A percentile compares a stretch with the other conserved stretches of the same genome.
Evolutionary conservation across 1,140 invertebrate genomes (phyloP).

Genomic region (Hirudo medicinalis): DNA sequence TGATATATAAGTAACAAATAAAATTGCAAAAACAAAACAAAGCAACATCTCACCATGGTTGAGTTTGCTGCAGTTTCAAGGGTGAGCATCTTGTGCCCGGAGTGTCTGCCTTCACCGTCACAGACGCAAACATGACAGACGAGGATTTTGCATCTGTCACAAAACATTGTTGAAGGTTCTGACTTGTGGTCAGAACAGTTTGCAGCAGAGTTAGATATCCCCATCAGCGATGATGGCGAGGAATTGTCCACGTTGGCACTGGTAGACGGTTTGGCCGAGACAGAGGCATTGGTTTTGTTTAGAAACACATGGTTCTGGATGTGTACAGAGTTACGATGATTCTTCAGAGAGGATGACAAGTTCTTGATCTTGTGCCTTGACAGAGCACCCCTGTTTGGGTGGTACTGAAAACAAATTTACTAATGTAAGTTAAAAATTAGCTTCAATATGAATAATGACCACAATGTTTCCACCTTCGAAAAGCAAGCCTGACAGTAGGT

Average conservation of each 20-base stretch:
- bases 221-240: constrained; percentile 23
- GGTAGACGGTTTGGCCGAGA: background rate
- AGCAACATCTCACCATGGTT: constrained; percentile 27
- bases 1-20: background rate
- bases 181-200: constrained; percentile 63
- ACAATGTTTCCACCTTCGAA: constrained; percentile 44
- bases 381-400: constrained; percentile 30
- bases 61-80: constrained; percentile 30
- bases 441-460: background rate
- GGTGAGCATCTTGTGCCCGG: constrained; percentile 33
- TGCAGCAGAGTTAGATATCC: constrained; percentile 33
- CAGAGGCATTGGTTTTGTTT: background rate
- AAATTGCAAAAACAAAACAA: background rate
- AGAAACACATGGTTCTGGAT: background rate
- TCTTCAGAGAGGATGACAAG: background rate
- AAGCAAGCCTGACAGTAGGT: constrained; percentile 78
- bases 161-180: constrained; percentile 68
- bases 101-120: constrained; percentile 33
- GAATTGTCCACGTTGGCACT: background rate
- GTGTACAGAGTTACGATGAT: background rate
- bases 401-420: constrained; percentile 16
- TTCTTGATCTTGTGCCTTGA: constrained; percentile 7
- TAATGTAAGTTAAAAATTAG: background rate
- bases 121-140: constrained; percentile 63
- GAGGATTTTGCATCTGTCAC: constrained; percentile 70